Percentiles rank a stretch among this genome's conserved stretches.
Conservation (phyloP, 2,113 vertebrate species). For the Dicaeum eximium region DNA sequence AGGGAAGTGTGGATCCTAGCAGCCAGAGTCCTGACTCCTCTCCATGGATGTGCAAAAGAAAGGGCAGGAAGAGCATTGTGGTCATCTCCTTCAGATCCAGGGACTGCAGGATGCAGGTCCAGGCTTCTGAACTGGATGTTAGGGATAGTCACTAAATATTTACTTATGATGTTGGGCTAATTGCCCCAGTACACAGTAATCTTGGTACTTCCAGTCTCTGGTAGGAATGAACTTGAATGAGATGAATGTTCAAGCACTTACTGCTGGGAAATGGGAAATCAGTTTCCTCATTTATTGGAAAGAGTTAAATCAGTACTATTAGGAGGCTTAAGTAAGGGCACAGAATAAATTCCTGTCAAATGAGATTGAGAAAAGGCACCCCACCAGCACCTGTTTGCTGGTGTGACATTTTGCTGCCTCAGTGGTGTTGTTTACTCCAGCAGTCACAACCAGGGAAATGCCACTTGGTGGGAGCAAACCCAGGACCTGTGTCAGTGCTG, state of each 20-base stretch:
- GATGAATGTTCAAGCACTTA: background rate
- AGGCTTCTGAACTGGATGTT: background rate
- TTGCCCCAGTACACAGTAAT: background rate
- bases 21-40: background rate
- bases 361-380: background rate
- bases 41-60: background rate
- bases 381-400: background rate
- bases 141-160: background rate
- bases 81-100: background rate
- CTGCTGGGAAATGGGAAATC: background rate
- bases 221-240: background rate
- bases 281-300: background rate
- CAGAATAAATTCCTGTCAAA: background rate
- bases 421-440: accelerated
- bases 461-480: background rate
- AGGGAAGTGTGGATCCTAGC: background rate
- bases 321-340: background rate
- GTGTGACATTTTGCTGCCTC: background rate
- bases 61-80: background rate
- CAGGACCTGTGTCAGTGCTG: background rate
- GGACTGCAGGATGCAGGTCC: background rate
- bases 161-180: background rate
- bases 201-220: background rate
- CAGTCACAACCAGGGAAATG: accelerated
- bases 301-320: background rate